A percentile compares a stretch with the other conserved stretches of the same genome.
Evolutionary conservation across 1,140 invertebrate genomes (phyloP).

Genomic region (Brachionus sp.): DNA sequence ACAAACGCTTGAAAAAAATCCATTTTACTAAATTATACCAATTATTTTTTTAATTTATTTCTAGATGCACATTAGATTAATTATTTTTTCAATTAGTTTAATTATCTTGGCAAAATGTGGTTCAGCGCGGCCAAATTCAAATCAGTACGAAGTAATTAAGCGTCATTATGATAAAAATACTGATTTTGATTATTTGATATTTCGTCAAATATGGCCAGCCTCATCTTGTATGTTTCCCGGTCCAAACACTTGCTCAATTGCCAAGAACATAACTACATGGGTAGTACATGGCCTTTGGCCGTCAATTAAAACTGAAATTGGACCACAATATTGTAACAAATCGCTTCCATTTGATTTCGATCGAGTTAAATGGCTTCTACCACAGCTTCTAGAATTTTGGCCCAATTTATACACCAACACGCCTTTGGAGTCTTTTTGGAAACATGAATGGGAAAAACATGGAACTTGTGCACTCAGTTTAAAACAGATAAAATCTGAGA

Average conservation of each 20-base stretch:
- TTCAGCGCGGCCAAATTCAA: background rate
- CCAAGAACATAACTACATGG: slow-evolving; percentile 28
- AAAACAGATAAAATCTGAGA: slow-evolving; percentile 13
- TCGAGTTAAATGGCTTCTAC: slow-evolving; percentile 11
- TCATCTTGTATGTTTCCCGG: slow-evolving; percentile 42
- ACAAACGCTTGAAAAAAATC: background rate
- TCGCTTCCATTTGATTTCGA: slow-evolving; percentile 18
- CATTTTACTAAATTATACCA: background rate
- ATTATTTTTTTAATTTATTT: background rate
- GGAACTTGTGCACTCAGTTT: slow-evolving; percentile 39
- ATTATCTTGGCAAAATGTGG: background rate
- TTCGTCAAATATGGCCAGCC: slow-evolving; percentile 41
- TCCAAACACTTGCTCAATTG: slow-evolving; percentile 7
- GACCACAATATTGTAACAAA: slow-evolving; percentile 39
- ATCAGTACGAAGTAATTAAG: background rate
- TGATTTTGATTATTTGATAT: slow-evolving; percentile 44
- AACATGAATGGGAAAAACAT: slow-evolving; percentile 46
- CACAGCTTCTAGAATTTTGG: slow-evolving; percentile 16
- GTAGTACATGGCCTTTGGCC: slow-evolving; percentile 44
- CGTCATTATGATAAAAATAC: background rate
- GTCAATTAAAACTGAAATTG: slow-evolving; percentile 23
- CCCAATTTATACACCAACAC: slow-evolving; percentile 43
- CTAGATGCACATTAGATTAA: background rate
- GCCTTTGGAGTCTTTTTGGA: slow-evolving; percentile 39
- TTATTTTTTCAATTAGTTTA: slow-evolving; percentile 2